Evolutionary conservation across 2,888 invertebrate species (phyloP), one percentile per base, ranked within the genome.

Genomic region (Xylota segnis): DNA sequence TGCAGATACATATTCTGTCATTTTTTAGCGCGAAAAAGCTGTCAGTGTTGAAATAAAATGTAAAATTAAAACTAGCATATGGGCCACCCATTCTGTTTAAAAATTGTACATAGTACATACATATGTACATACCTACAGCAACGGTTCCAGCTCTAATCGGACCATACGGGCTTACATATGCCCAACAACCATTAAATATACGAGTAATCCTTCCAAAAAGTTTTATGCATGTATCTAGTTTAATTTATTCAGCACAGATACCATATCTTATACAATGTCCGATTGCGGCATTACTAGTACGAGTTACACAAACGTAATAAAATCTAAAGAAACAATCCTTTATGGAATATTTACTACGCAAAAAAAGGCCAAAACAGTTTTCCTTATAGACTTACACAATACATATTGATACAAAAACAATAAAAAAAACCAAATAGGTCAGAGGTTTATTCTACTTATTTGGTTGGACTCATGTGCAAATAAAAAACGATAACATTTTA

Each of bases 351-450:
- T 14, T 27, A 14, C 47, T 23, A n/a, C 14, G 14, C 10, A 34
- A 27, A 59, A 37, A 34, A 16, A 23, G 32, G 29, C 0, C 6
- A 58, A 47, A 47, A 27, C 32, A 10, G 12, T 72, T 72, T 72
- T 47, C n/a, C 18, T 32, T 37, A 14, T 23, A 10, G 56, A 45
- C 18, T 27, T 34, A 58, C 23, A 34, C 47, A 50, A 29, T 45
- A 16, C 34, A 56, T 45, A 66, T 58, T 71, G 71, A 78, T 63
- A 50, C 37, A 63, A 29, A 61, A 14, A 32, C 47, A 56, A 63
- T 78, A 65, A 71, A 65, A 70, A 40, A 65, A 70, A 40, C 65
- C 50, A 50, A 58, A 78, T 71, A 78, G 71, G 71, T 78, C 65
- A 70, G 18, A 70, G 54, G 77, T 70, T 79, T 58, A 71, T 65